Evolutionary conservation across 1,140 invertebrate genomes (phyloP), one percentile per base, ranked within the genome.

Genomic region (Ips typographus): DNA sequence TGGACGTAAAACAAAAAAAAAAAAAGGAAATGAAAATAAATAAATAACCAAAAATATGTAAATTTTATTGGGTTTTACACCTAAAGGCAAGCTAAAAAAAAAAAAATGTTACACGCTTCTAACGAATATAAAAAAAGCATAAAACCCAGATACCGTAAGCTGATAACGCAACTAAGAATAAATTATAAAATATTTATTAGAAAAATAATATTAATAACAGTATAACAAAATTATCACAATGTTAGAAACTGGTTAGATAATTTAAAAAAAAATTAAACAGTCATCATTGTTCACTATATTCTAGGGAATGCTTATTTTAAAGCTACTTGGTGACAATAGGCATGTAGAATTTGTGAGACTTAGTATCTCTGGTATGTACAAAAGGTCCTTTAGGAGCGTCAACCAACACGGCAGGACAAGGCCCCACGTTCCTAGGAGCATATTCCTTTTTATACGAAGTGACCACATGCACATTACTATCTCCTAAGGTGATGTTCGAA

Each of bases 271-370:
- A 52, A 52, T n/a, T 67, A 47, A 7, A 49, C 39, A 8, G 38
- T 52, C 22, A 44, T 63, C 41, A 49, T 56, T 3, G 43, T 55
- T 52, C 43, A 63, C 22, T 22, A 22, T 22, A 22, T 22, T 22
- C 22, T 22, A 22, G 22, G 22, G 22, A 22, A 22, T 22, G 22
- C 22, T 22, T 22, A 22, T 22, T 53, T 60, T 8, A 55, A 44
- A 55, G 22, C 8, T 70, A 71, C 56, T 74, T 74, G 3, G 70
- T 70, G n/a, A 68, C 70, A 41, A 79, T 74, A 4, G 90, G 86
- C 77, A 90, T 84, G 76, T 93, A 94, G 78, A 93, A 94, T 77
- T 92, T 92, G 77, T 94, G 92, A 76, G 91, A 89, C 55, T 86
- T 88, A 1, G 91, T 91, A 77, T 93, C 90, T 68, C 91, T 85